Evolutionary conservation across 1,140 invertebrate species (phyloP).

Genomic region (Monomorium pharaonis): DNA sequence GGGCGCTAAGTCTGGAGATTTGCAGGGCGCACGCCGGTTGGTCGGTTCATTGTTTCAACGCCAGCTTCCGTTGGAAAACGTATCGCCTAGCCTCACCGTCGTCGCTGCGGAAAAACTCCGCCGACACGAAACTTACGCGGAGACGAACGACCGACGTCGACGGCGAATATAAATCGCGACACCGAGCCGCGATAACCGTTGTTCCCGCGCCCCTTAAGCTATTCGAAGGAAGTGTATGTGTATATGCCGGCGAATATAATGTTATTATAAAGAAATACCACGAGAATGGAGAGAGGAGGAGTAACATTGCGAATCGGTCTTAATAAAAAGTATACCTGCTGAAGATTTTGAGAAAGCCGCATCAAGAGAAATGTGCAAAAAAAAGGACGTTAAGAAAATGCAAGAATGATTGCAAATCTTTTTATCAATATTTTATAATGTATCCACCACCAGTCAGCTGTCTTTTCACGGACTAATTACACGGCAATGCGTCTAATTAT

Average conservation of each 20-base stretch:
- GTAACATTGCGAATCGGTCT: neutral
- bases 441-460: too few relatives aligned
- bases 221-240: neutral
- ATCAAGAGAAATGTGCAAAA: neutral
- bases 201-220: slow-evolving; percentile 58
- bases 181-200: slow-evolving; percentile 55
- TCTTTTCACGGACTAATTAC: neutral
- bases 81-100: slow-evolving; percentile 61
- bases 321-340: neutral
- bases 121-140: slow-evolving; percentile 63
- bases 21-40: slow-evolving; percentile 81
- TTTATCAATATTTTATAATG: neutral
- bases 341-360: neutral
- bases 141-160: slow-evolving; percentile 68
- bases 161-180: slow-evolving; percentile 70
- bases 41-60: slow-evolving; percentile 84
- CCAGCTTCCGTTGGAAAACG: slow-evolving; percentile 70
- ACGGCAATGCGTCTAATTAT: slow-evolving; percentile 43
- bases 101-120: slow-evolving; percentile 67
- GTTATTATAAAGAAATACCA: neutral
- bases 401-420: neutral
- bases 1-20: slow-evolving; percentile 82
- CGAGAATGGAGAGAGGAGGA: neutral
- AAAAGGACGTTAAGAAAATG: neutral
- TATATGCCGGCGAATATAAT: neutral